phyloP scores from a whole-genome alignment of 2,888 invertebrate genomes.

The Dinocampus coccinellae region DNA sequence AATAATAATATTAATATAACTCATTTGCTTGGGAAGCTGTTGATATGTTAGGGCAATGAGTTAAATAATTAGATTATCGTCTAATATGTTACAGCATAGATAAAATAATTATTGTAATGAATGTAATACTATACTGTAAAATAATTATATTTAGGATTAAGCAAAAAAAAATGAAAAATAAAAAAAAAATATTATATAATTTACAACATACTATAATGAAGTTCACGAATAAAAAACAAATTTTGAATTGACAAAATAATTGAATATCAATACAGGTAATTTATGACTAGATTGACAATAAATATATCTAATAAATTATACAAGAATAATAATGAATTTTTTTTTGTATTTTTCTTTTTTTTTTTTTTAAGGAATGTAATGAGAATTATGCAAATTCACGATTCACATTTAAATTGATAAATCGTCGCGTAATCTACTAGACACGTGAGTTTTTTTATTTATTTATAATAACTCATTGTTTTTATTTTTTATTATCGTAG shows the following conservation, averaged over 20 bases:
- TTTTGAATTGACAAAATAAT: conserved; percentile 3
- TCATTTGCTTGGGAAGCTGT: background rate
- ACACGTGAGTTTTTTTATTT: too few species aligned
- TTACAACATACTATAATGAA: too few species aligned
- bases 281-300: conserved; percentile 59
- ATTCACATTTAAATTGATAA: background rate
- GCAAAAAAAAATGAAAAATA: too few species aligned
- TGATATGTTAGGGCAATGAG: background rate
- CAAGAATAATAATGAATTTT: background rate
- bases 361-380: too few species aligned
- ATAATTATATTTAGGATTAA: background rate
- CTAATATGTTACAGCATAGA: conserved; percentile 15
- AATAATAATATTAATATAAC: conserved; percentile 29
- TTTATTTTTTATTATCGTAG: too few species aligned
- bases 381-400: too few species aligned
- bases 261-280: conserved; percentile 50
- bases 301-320: conserved; percentile 31
- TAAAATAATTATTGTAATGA: background rate
- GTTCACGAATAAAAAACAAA: background rate
- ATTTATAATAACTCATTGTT: too few species aligned
- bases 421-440: background rate
- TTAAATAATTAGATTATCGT: conserved; percentile 5
- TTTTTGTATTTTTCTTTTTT: too few species aligned
- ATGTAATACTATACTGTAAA: background rate
- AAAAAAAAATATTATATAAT: too few species aligned